These are phyloP conservation scores for Chiloscyllium punctatum DNA, from an alignment of 2,797 vertebrate genomes.

Conservation along the genomic window DNA sequence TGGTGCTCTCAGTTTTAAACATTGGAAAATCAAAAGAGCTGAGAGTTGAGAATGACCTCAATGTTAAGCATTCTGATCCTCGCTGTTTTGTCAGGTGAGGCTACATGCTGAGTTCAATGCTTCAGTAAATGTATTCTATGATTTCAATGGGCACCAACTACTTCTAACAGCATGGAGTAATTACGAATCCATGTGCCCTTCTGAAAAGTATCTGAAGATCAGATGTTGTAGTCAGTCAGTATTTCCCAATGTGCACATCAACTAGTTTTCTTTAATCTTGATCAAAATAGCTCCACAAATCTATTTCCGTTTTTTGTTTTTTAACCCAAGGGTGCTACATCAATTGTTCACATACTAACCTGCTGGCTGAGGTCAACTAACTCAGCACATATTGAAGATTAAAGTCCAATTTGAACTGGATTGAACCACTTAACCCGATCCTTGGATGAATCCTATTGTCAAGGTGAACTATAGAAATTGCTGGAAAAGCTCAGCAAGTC, in stretches of 20 bases:
- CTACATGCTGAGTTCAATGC: neutral
- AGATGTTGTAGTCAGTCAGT: neutral
- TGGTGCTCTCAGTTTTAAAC: neutral
- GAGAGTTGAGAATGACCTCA: neutral
- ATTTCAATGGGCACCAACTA: neutral
- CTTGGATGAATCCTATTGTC: neutral
- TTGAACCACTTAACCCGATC: neutral
- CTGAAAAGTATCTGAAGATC: neutral
- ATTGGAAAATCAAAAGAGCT: neutral
- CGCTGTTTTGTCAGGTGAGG: neutral
- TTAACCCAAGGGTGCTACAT: neutral
- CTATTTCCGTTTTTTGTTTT: neutral
- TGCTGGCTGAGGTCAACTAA: neutral
- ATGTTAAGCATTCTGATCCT: neutral
- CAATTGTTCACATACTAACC: neutral
- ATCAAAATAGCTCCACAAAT: neutral
- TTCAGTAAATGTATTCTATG: neutral
- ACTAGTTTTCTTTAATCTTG: neutral
- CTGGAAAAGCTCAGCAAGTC: no score
- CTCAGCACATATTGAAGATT: neutral
- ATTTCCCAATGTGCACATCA: neutral
- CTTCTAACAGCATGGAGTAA: neutral
- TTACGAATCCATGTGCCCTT: neutral
- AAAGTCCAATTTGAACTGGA: neutral
- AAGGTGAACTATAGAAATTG: no score